These are phyloP conservation scores for Habropoda laboriosa DNA, from an alignment of 1,140 invertebrate species.

Conservation along the genomic window DNA sequence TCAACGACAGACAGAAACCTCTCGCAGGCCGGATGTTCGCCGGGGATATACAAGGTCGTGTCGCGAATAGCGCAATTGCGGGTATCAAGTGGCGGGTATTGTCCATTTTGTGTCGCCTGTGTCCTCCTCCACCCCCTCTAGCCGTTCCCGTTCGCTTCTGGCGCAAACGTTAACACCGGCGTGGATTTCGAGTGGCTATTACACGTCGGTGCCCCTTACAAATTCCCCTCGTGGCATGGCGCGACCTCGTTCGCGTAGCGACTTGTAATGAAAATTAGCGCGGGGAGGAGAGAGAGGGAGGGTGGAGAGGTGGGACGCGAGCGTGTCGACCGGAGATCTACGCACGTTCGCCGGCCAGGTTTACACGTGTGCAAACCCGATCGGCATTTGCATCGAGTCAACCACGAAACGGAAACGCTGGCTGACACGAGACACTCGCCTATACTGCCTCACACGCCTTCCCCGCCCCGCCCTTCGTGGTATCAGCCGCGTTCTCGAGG, in stretches of 20 bases:
- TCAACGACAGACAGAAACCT: not conserved
- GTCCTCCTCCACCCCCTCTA: constrained; percentile 1
- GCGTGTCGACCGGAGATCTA: constrained; percentile 43
- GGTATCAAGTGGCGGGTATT: constrained; percentile 53
- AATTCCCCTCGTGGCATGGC: constrained; percentile 27
- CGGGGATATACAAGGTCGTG: constrained; percentile 20
- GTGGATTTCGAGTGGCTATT: constrained; percentile 63
- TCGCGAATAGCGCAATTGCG: constrained; percentile 46
- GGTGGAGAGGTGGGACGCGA: too few relatives aligned
- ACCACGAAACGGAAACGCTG: constrained; percentile 46
- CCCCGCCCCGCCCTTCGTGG: not conserved
- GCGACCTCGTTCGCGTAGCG: constrained; percentile 55
- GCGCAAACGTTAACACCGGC: constrained; percentile 60
- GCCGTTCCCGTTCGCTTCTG: not conserved
- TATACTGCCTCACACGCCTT: too few relatives aligned
- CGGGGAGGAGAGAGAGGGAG: too few relatives aligned
- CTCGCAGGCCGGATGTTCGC: not conserved
- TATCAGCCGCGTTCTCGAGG: constrained; percentile 1
- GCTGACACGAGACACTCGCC: too few relatives aligned
- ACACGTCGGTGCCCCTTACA: constrained; percentile 46
- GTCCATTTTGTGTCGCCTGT: constrained; percentile 18
- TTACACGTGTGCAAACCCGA: constrained; percentile 62
- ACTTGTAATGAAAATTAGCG: constrained; percentile 68
- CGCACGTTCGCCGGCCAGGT: constrained; percentile 52
- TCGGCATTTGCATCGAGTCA: constrained; percentile 62